Evolutionary conservation across 1,140 invertebrate species (phyloP).

Genomic region (Dryas iulia): DNA sequence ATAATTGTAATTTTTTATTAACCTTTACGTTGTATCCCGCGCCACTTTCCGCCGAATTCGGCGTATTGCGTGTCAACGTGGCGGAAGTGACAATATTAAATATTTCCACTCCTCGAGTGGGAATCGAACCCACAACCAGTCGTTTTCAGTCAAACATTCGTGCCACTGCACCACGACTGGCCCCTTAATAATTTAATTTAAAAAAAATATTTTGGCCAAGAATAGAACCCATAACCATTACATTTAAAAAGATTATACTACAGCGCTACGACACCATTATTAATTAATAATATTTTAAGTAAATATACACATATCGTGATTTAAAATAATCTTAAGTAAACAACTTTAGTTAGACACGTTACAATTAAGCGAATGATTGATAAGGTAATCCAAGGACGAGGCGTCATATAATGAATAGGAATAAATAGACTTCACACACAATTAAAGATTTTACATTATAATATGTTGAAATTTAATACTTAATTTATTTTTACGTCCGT

Average conservation of each 20-base stretch:
- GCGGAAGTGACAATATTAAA: too few relatives aligned
- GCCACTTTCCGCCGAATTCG: too few relatives aligned
- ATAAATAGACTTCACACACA: background rate
- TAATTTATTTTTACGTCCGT: background rate
- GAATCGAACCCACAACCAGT: too few relatives aligned
- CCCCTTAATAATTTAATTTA: too few relatives aligned
- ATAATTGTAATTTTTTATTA: too few relatives aligned
- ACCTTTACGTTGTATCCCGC: too few relatives aligned
- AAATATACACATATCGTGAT: background rate
- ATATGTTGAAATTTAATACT: background rate
- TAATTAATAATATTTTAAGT: background rate
- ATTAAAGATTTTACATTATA: slow-evolving; percentile 5
- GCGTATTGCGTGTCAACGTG: too few relatives aligned
- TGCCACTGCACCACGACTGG: too few relatives aligned
- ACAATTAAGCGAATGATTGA: background rate
- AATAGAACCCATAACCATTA: background rate
- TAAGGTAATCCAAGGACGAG: background rate
- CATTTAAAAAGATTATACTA: too few relatives aligned
- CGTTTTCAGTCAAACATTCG: too few relatives aligned
- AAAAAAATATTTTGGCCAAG: too few relatives aligned
- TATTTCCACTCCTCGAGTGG: too few relatives aligned
- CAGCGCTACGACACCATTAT: background rate
- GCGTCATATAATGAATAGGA: background rate
- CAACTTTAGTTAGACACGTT: background rate
- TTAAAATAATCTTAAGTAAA: background rate